A percentile compares a stretch with the other conserved stretches of the same genome.
Conservation (phyloP, 2,888 invertebrate species). For the Cistogaster globosa region DNA sequence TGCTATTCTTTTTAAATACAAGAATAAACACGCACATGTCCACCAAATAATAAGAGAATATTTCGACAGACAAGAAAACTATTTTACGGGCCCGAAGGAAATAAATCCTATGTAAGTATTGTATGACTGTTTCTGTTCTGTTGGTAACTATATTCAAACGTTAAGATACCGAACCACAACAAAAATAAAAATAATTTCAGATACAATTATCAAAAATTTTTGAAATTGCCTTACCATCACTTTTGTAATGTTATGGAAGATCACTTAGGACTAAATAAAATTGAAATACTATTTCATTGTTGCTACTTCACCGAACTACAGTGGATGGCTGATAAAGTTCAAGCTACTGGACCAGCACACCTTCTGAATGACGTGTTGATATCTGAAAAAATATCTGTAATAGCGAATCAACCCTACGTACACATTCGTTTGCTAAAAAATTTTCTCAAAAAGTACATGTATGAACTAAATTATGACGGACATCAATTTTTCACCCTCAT, state of each 20-base stretch:
- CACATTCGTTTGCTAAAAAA: conserved; percentile 84
- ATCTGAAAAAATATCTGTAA: conserved; percentile 76
- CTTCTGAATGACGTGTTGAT: conserved; percentile 90
- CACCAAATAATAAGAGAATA: conserved; percentile 80
- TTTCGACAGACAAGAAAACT: conserved; percentile 79
- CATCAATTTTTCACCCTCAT: conserved; percentile 91
- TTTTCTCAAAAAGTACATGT: conserved; percentile 88
- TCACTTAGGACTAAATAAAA: conserved; percentile 76
- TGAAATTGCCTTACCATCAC: conserved; percentile 92
- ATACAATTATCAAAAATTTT: conserved; percentile 91
- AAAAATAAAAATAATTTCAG: conserved; percentile 82
- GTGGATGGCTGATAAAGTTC: conserved; percentile 92
- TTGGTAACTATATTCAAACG: background rate
- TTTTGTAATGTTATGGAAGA: conserved; percentile 83
- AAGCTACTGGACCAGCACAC: conserved; percentile 89
- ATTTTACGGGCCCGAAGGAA: conserved; percentile 72
- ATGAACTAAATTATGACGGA: conserved; percentile 91
- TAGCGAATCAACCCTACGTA: conserved; percentile 81
- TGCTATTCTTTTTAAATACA: conserved; percentile 80
- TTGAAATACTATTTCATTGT: conserved; percentile 86
- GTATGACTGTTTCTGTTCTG: background rate
- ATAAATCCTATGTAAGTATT: conserved; percentile 74
- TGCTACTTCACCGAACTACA: conserved; percentile 89
- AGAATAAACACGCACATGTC: conserved; percentile 79
- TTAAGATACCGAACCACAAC: background rate